Percentiles rank a stretch among this genome's conserved stretches.
Conservation (phyloP, 2,888 invertebrate species). For the Busseola fusca region DNA sequence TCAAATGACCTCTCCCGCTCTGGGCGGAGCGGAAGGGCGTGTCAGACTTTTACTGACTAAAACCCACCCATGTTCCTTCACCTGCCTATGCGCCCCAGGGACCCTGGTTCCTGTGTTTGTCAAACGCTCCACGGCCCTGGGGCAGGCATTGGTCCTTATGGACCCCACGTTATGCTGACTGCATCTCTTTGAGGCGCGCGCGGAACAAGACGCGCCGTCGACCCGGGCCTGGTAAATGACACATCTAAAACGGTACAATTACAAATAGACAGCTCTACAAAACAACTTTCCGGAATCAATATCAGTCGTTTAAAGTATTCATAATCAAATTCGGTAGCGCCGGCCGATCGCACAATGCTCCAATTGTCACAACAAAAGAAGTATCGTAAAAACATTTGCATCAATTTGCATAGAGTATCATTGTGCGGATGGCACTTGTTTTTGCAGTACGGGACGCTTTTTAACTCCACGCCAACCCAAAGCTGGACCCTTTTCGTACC, state of each 20-base stretch:
- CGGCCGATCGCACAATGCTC: conserved; percentile 67
- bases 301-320: conserved; percentile 73
- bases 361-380: conserved; percentile 72
- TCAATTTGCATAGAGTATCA: conserved; percentile 84
- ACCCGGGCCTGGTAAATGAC: no score
- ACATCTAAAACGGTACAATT: conserved; percentile 8
- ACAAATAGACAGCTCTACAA: conserved; percentile 9
- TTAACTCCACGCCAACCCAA: conserved; percentile 59
- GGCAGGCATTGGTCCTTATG: no score
- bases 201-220: no score
- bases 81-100: no score
- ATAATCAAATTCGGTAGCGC: conserved; percentile 80
- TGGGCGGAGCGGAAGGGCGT: no score
- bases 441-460: conserved; percentile 69
- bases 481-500: conserved; percentile 78
- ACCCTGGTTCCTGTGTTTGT: no score
- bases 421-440: conserved; percentile 73
- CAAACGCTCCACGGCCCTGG: no score
- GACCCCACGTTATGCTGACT: no score
- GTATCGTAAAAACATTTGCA: conserved; percentile 78
- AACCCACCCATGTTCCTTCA: no score
- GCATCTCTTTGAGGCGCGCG: no score
- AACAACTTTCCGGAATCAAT: conserved; percentile 60
- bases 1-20: no score
- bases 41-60: no score